Base-by-base conservation (phyloP, 92 coral and sea anemone genomes). In the Nematostella vectensis region DNA sequence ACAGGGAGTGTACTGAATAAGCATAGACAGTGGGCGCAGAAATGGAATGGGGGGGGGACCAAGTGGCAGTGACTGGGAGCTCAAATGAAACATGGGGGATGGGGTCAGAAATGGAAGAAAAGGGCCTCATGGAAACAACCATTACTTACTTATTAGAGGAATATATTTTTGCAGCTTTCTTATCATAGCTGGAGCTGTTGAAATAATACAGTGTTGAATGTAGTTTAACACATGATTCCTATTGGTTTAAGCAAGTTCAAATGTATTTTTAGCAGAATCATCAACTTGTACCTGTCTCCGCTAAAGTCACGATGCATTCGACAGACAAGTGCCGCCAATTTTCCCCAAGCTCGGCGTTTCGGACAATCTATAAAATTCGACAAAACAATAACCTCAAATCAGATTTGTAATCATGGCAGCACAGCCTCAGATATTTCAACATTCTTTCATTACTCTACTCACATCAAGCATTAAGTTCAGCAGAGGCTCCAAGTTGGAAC, bases 241-340 rank as follows among this genome's bases (percentile, higher is more conserved):
- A n/a, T n/a, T n/a, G n/a, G n/a, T n/a, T n/a, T n/a, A n/a, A n/a
- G n/a, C n/a, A n/a, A n/a, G n/a, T n/a, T n/a, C n/a, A n/a, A n/a
- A n/a, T n/a, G n/a, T n/a, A n/a, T n/a, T n/a, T n/a, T n/a, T n/a
- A n/a, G n/a, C n/a, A n/a, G n/a, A n/a, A n/a, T n/a, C n/a, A n/a
- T n/a, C n/a, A n/a, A n/a, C n/a, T n/a, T n/a, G 4, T 69, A 91
- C 98, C 98, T 73, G 91, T 80, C 45, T 91, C 98, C 0, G 95
- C 94, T 62, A 91, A 67, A 9, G 96, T 87, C 28, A 91, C 98
- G 24, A 91, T 84, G 48, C 98, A 91, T 77, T 91, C 98, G 31
- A 91, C 54, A 30, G 98, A 71, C 22, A 91, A 64, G 47, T 91
- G 98, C 26, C 94, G 64, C 83, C 89, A 77, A 74, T 74, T 87